Percentiles rank a stretch among this genome's conserved stretches.
Evolutionary conservation across 2,888 invertebrate genomes (phyloP).

Genomic region (Amphipoea oculea): DNA sequence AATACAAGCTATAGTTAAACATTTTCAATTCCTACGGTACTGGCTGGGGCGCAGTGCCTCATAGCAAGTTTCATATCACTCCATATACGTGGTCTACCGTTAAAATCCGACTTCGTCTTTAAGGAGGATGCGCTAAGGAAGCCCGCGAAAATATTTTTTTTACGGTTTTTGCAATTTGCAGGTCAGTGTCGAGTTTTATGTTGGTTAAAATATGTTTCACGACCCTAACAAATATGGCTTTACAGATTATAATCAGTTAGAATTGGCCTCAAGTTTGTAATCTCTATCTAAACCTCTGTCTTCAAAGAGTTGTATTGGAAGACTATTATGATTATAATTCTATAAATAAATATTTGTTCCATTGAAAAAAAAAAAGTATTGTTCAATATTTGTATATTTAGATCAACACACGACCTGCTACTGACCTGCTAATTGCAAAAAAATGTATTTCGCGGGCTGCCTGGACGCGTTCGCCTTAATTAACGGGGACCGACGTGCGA

Average conservation of each 20-base stretch:
- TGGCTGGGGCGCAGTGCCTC: slow-evolving; percentile 18
- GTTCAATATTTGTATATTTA: background rate
- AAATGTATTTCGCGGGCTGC: background rate
- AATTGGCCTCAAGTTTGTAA: too few relatives aligned
- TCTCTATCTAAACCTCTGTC: background rate
- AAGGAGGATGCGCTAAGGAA: background rate
- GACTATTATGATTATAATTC: background rate
- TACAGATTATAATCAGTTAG: too few relatives aligned
- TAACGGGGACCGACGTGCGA: slow-evolving; percentile 1
- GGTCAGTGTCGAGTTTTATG: background rate
- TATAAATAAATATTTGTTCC: too few relatives aligned
- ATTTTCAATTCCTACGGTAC: slow-evolving; percentile 16
- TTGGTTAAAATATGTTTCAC: background rate
- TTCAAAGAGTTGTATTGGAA: background rate
- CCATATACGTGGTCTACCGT: slow-evolving; percentile 9
- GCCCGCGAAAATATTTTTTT: too few relatives aligned
- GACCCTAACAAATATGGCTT: background rate
- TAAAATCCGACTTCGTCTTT: slow-evolving; percentile 24
- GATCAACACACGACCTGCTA: background rate
- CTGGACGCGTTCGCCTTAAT: background rate
- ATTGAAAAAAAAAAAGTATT: too few relatives aligned
- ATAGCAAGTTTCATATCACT: slow-evolving; percentile 26
- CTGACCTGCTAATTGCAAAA: background rate
- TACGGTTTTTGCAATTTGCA: background rate
- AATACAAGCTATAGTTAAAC: background rate